Evolutionary conservation across 2,113 vertebrate genomes (phyloP).

Genomic region (Crotalus helleri): DNA sequence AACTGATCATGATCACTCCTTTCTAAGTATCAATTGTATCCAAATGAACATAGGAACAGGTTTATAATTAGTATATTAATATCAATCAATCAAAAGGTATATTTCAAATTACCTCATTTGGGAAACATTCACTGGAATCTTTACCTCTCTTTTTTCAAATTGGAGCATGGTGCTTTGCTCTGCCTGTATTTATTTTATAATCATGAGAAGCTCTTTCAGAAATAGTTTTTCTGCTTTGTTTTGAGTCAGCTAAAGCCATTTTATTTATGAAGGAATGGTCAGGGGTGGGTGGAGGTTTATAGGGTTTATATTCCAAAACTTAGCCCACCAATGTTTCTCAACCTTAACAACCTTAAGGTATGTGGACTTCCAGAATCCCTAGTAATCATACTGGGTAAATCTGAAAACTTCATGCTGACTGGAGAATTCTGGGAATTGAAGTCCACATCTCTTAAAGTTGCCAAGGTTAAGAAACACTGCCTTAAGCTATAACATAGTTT

Average conservation of each 20-base stretch:
- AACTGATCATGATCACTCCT: not conserved
- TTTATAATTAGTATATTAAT: slow-evolving; percentile 17
- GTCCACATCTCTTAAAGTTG: not conserved
- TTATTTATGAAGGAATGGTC: not conserved
- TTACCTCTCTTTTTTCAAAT: slow-evolving; percentile 26
- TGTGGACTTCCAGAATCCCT: not conserved
- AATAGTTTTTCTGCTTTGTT: slow-evolving; percentile 4
- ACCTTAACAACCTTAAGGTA: not conserved
- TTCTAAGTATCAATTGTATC: not conserved
- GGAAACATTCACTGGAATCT: slow-evolving; percentile 9
- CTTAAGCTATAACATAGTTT: not conserved
- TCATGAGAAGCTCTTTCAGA: not conserved
- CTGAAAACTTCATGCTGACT: not conserved
- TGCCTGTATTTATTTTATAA: not conserved
- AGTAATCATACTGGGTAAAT: not conserved
- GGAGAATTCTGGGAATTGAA: not conserved
- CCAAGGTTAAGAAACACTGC: not conserved
- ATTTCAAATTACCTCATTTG: slow-evolving; percentile 25
- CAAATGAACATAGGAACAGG: not conserved
- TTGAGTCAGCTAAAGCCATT: slow-evolving; percentile 9
- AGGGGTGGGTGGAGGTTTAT: not conserved
- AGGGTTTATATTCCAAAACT: not conserved
- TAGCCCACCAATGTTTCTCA: not conserved
- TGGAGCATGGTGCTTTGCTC: not conserved
- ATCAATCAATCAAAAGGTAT: slow-evolving; percentile 5